A percentile compares a stretch with the other conserved stretches of the same genome.
Conservation (phyloP, 1,140 invertebrate genomes). For the Leptopilina clavipes region DNA sequence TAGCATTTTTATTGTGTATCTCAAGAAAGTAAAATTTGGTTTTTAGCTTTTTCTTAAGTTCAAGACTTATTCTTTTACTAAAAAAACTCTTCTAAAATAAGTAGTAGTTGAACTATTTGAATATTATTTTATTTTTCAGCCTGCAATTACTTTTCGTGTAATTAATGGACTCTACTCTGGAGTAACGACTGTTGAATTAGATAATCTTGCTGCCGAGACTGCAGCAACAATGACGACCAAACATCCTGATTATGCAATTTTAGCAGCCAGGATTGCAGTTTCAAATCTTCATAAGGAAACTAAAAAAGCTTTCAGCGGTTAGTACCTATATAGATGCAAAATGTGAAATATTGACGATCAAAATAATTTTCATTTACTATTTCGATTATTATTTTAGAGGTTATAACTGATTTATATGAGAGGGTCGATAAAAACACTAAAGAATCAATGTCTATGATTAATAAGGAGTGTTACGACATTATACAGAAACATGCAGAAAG, state of each 20-base stretch:
- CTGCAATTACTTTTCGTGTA: constrained; percentile 89
- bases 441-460: constrained; percentile 87
- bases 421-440: constrained; percentile 85
- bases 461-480: constrained; percentile 87
- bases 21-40: too few relatives aligned
- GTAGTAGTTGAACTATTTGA: neutral
- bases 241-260: constrained; percentile 97
- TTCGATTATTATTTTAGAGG: constrained; percentile 87
- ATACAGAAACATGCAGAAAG: constrained; percentile 91
- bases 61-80: too few relatives aligned
- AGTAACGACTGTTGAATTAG: constrained; percentile 96
- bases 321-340: constrained; percentile 42
- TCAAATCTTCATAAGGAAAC: constrained; percentile 99
- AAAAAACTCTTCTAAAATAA: too few relatives aligned
- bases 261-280: constrained; percentile 96
- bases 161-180: constrained; percentile 96
- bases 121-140: constrained; percentile 72
- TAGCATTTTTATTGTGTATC: too few relatives aligned
- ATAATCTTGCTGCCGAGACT: constrained; percentile 97
- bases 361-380: too few relatives aligned
- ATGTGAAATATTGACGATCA: too few relatives aligned
- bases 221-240: constrained; percentile 96
- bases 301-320: constrained; percentile 91
- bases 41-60: too few relatives aligned
- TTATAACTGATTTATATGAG: constrained; percentile 91